Evolutionary conservation across 2,888 invertebrate genomes (phyloP).

Genomic region (Azorinus chamasolen): DNA sequence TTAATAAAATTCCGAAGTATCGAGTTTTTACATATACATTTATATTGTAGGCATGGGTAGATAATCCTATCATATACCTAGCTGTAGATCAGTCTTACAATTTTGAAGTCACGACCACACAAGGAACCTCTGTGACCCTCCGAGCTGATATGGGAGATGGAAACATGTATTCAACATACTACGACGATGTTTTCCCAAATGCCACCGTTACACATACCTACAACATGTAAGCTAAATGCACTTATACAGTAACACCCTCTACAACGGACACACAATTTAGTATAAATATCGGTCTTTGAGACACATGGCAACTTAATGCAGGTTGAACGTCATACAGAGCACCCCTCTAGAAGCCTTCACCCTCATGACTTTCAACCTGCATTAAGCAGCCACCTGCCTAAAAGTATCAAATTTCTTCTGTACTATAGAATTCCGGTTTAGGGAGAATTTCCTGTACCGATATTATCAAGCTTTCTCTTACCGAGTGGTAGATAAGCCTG

Average conservation of each 20-base stretch:
- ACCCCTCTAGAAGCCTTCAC: too few species aligned
- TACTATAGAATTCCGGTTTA: too few species aligned
- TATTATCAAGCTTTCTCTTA: too few species aligned
- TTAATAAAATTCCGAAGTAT: background rate
- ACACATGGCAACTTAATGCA: too few species aligned
- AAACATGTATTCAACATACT: conserved; percentile 1
- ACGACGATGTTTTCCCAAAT: conserved; percentile 1
- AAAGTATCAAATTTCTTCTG: too few species aligned
- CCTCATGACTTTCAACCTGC: too few species aligned
- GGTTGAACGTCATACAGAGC: too few species aligned
- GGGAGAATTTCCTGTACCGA: too few species aligned
- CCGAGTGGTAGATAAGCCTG: too few species aligned
- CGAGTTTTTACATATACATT: background rate
- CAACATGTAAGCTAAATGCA: conserved; percentile 4
- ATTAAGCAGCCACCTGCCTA: too few species aligned
- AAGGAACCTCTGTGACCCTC: conserved; percentile 34
- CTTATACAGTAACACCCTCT: background rate
- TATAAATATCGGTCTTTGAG: too few species aligned
- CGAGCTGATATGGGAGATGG: conserved; percentile 16
- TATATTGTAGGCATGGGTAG: conserved; percentile 18
- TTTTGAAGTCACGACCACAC: conserved; percentile 24
- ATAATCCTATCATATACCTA: conserved; percentile 14
- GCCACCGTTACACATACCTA: conserved; percentile 4
- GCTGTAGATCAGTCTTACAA: conserved; percentile 21
- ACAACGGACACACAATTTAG: too few species aligned